Conservation (phyloP, 2,888 invertebrate genomes). For the Lissonota sp. region DNA sequence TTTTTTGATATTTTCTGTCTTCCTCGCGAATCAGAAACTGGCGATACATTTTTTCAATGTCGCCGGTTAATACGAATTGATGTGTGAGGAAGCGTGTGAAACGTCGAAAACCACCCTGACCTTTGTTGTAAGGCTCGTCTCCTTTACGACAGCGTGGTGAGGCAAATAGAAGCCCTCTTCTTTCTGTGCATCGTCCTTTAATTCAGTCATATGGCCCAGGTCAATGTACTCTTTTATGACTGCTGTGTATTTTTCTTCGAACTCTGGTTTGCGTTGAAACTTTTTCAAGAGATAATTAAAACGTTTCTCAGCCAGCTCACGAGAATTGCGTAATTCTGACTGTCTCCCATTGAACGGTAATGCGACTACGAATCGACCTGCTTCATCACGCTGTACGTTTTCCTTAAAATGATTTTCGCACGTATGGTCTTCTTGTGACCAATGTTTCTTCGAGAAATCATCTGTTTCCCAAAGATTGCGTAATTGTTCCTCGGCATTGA, state of each 20-base stretch:
- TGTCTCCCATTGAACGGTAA: constrained; percentile 47
- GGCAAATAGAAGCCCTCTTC: constrained; percentile 69
- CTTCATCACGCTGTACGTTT: background rate
- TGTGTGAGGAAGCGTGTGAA: constrained; percentile 48
- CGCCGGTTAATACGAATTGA: background rate
- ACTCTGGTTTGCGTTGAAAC: constrained; percentile 40
- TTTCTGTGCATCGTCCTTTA: background rate
- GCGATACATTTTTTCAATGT: constrained; percentile 38
- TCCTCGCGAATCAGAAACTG: constrained; percentile 8
- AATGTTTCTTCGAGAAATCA: constrained; percentile 21
- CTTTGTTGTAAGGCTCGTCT: constrained; percentile 69
- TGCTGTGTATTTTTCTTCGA: constrained; percentile 35
- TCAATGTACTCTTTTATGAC: constrained; percentile 59
- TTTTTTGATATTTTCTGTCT: constrained; percentile 26
- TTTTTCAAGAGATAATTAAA: constrained; percentile 35
- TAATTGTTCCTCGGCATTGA: background rate
- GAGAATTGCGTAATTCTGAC: constrained; percentile 20
- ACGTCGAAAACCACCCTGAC: constrained; percentile 74
- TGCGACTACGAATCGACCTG: constrained; percentile 50
- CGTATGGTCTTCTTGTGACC: background rate
- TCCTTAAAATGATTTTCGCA: constrained; percentile 58
- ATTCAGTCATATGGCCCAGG: constrained; percentile 54
- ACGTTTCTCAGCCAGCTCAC: constrained; percentile 32
- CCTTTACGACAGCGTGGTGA: constrained; percentile 72
- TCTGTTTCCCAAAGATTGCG: constrained; percentile 66